Conservation (phyloP, 2,797 vertebrate genomes). For the Alosa sapidissima region DNA sequence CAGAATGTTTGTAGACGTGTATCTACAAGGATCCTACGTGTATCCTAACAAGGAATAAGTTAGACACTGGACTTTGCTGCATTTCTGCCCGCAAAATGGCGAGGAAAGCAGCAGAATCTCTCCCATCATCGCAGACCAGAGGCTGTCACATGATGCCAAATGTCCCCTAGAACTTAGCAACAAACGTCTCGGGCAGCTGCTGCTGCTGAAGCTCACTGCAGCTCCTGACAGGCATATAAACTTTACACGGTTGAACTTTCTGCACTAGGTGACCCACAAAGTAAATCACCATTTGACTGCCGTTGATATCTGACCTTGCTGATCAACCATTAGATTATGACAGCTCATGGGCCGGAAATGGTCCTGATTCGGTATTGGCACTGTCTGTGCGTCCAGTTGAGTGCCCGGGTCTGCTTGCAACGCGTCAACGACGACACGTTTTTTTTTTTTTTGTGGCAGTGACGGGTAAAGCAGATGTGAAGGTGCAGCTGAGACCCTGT, state of each 20-base stretch:
- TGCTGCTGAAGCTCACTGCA: background rate
- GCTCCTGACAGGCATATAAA: background rate
- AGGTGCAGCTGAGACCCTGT: background rate
- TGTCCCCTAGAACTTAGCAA: background rate
- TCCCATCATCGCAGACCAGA: background rate
- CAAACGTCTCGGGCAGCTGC: background rate
- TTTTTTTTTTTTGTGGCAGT: background rate
- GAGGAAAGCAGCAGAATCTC: background rate
- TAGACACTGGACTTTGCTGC: background rate
- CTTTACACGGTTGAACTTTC: background rate
- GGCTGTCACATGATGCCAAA: background rate
- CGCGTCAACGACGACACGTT: too few species aligned
- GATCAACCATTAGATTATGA: background rate
- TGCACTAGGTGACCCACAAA: background rate
- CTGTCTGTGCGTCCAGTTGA: too few species aligned
- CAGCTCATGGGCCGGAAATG: background rate
- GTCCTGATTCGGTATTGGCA: background rate
- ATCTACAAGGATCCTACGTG: too few species aligned
- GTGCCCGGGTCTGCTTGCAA: too few species aligned
- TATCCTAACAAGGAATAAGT: too few species aligned
- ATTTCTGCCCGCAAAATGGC: background rate
- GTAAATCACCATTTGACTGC: slow-evolving; percentile 16
- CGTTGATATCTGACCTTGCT: background rate
- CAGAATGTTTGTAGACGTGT: background rate
- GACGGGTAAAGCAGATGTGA: background rate